phyloP scores from a whole-genome alignment of 2,113 vertebrate genomes.

The Xenopus borealis region DNA sequence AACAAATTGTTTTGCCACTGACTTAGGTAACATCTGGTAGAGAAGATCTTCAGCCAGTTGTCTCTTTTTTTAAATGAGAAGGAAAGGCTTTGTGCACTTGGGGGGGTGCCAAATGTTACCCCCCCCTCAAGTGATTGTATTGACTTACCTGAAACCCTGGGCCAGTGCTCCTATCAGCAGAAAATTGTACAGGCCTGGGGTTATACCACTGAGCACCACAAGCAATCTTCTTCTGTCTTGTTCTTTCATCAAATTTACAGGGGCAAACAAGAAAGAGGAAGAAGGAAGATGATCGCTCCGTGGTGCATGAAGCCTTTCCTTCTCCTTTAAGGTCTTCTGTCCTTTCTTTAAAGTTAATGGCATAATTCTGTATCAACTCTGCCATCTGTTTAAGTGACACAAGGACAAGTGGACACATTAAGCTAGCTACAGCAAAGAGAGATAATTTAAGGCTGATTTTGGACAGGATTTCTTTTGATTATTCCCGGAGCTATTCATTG shows the following conservation, averaged over 20 bases:
- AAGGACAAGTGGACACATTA: slow-evolving; percentile 79
- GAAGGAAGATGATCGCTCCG: too few relatives aligned
- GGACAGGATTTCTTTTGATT: slow-evolving; percentile 64
- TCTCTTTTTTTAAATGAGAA: slow-evolving; percentile 70
- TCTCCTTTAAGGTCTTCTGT: slow-evolving; percentile 71
- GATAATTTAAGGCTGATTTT: slow-evolving; percentile 69
- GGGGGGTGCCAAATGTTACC: too few relatives aligned
- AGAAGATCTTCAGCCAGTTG: slow-evolving; percentile 78
- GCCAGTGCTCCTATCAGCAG: too few relatives aligned
- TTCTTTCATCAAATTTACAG: too few relatives aligned
- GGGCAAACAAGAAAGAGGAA: too few relatives aligned
- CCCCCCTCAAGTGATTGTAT: too few relatives aligned
- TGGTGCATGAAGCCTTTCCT: too few relatives aligned
- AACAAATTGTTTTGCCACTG: slow-evolving; percentile 82
- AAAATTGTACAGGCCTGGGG: too few relatives aligned
- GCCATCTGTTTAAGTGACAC: slow-evolving; percentile 84
- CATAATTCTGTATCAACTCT: slow-evolving; percentile 78
- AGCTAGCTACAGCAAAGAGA: slow-evolving; percentile 66
- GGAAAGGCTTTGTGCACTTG: too few relatives aligned
- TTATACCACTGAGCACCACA: too few relatives aligned
- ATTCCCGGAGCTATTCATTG: slow-evolving; percentile 56
- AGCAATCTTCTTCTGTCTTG: too few relatives aligned
- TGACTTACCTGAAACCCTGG: too few relatives aligned
- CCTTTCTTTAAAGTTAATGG: slow-evolving; percentile 69
- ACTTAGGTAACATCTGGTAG: slow-evolving; percentile 87